Conservation (phyloP, 2,113 vertebrate genomes). For the Alethe diademata region DNA sequence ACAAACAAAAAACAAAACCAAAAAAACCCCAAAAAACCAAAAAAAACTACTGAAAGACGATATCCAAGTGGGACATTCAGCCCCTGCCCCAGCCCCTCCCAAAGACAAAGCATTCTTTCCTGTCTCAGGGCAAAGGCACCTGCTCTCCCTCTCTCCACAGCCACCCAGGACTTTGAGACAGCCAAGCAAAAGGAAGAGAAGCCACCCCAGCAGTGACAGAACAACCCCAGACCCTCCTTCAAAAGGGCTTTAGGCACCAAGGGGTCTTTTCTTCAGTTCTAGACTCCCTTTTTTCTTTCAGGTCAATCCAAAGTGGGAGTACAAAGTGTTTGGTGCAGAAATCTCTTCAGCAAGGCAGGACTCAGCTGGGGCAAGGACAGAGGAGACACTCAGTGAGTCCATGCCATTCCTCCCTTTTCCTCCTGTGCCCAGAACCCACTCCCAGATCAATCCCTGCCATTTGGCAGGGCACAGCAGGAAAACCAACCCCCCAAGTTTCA, state of each 20-base stretch:
- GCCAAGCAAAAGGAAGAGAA: background rate
- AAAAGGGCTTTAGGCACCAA: background rate
- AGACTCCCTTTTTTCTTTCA: background rate
- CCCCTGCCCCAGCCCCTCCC: background rate
- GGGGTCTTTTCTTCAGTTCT: rapidly evolving
- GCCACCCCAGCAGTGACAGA: background rate
- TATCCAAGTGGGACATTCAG: background rate
- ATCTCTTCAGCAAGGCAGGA: background rate
- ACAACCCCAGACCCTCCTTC: background rate
- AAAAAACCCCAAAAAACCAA: too few species aligned
- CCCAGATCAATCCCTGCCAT: background rate
- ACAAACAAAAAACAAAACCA: too few species aligned
- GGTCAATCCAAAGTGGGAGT: background rate
- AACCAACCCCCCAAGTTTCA: background rate
- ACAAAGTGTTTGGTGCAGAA: background rate
- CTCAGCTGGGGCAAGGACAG: background rate
- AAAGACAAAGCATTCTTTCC: rapidly evolving
- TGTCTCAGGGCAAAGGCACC: background rate
- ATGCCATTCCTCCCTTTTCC: background rate
- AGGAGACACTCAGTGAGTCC: background rate
- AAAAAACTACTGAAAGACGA: background rate
- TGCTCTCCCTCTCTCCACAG: background rate
- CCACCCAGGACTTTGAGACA: rapidly evolving
- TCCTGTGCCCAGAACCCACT: background rate
- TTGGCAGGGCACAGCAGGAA: background rate